phyloP scores from a whole-genome alignment of 2,888 invertebrate genomes.

The Cheiracanthium punctorium region DNA sequence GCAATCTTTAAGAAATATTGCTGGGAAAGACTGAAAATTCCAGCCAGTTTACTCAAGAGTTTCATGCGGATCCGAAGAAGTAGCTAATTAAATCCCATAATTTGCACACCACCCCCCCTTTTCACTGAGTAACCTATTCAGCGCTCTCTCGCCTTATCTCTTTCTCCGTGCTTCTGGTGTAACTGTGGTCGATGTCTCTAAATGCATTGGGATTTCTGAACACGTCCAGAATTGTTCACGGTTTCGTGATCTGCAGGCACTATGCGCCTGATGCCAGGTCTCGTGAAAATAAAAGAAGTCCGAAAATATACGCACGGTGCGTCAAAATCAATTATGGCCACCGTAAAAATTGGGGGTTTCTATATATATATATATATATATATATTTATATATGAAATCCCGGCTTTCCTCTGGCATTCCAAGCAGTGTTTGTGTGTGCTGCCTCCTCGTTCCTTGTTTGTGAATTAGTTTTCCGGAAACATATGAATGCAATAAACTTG shows the following conservation, averaged over 20 bases:
- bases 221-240: constrained; percentile 53
- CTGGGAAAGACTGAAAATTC: too few species aligned
- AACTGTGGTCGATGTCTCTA: constrained; percentile 7
- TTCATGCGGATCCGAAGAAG: too few species aligned
- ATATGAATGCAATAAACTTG: constrained; percentile 46
- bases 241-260: constrained; percentile 41
- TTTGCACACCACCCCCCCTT: not conserved
- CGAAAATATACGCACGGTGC: constrained; percentile 43
- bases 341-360: constrained; percentile 59
- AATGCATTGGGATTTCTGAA: constrained; percentile 19
- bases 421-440: constrained; percentile 18
- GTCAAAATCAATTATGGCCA: constrained; percentile 68
- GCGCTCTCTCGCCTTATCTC: too few species aligned
- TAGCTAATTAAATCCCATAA: not conserved
- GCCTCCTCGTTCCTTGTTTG: constrained; percentile 7
- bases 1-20: too few species aligned
- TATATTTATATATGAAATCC: too few species aligned
- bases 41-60: too few species aligned
- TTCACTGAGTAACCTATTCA: not conserved
- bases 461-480: constrained; percentile 47
- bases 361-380: too few species aligned
- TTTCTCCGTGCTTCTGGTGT: not conserved
- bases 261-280: constrained; percentile 27
- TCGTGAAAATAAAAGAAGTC: constrained; percentile 6
- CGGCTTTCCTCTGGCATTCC: constrained; percentile 28